Conservation (phyloP, 1,140 invertebrate species). For the Drosophila erecta region DNA sequence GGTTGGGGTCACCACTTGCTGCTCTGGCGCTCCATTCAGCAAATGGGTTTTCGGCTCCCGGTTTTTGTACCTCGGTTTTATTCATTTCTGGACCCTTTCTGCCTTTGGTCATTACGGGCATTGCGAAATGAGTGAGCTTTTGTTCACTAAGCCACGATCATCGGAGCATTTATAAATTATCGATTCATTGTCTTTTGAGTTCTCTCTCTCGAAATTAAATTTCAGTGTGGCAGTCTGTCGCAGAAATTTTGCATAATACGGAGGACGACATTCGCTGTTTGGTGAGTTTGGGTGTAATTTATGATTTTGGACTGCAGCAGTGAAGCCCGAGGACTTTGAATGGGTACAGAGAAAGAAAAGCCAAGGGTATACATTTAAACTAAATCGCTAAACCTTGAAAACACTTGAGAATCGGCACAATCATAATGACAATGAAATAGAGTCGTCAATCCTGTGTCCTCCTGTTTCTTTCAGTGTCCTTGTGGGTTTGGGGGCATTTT, state of each 20-base stretch:
- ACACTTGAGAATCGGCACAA: too few relatives aligned
- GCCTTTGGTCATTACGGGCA: slow-evolving; percentile 2
- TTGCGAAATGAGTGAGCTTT: slow-evolving; percentile 37
- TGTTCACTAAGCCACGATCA: slow-evolving; percentile 23
- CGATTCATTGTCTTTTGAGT: slow-evolving; percentile 29
- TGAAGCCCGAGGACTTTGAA: not conserved
- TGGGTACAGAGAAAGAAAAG: not conserved
- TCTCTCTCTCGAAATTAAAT: slow-evolving; percentile 8
- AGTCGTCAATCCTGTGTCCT: not conserved
- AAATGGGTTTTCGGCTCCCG: slow-evolving; percentile 23
- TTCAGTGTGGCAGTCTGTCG: slow-evolving; percentile 2
- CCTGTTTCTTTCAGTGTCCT: slow-evolving; percentile 12
- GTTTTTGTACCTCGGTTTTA: slow-evolving; percentile 4
- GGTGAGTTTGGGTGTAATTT: slow-evolving; percentile 72
- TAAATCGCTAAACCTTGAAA: too few relatives aligned
- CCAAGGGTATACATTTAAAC: too few relatives aligned
- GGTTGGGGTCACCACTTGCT: not conserved
- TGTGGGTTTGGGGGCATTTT: slow-evolving; percentile 40
- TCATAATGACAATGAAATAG: too few relatives aligned
- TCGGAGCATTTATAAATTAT: slow-evolving; percentile 37
- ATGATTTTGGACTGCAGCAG: slow-evolving; percentile 44
- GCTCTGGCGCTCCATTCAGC: not conserved
- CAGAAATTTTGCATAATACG: slow-evolving; percentile 30
- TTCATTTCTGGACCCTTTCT: slow-evolving; percentile 11
- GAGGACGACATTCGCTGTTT: slow-evolving; percentile 5